Conservation (phyloP, 2,888 invertebrate species). For the Xanthia icteritia region DNA sequence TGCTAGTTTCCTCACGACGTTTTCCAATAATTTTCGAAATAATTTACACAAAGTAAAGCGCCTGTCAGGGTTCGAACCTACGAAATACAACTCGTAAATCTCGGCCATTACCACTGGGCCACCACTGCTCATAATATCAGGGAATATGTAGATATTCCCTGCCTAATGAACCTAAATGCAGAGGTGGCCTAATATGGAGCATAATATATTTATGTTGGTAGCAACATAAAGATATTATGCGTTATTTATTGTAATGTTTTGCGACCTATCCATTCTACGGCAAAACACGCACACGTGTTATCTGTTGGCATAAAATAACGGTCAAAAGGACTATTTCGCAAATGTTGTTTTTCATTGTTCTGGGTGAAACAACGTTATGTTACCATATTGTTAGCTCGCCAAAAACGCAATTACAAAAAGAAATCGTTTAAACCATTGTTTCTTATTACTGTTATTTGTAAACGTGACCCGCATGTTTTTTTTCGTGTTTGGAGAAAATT, state of each 20-base stretch:
- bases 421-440: constrained; percentile 75
- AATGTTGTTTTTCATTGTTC: constrained; percentile 68
- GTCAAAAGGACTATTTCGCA: constrained; percentile 53
- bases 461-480: constrained; percentile 70
- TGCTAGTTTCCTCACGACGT: no score
- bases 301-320: constrained; percentile 47
- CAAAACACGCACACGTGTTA: constrained; percentile 31
- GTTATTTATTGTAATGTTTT: not conserved
- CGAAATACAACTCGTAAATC: no score
- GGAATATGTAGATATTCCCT: not conserved
- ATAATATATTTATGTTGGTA: not conserved
- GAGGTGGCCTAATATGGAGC: no score
- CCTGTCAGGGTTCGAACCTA: no score
- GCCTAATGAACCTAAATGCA: no score
- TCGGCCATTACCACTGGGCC: no score
- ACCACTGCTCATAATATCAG: not conserved
- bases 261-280: not conserved
- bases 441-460: constrained; percentile 73
- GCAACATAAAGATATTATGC: not conserved
- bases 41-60: no score
- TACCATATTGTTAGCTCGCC: constrained; percentile 72
- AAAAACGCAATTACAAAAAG: constrained; percentile 71
- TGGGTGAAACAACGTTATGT: constrained; percentile 68
- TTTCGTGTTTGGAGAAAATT: constrained; percentile 72
- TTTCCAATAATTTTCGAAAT: no score